A percentile compares a stretch with the other conserved stretches of the same genome.
Conservation (phyloP, 2,888 invertebrate genomes). For the Dinocampus coccinellae region DNA sequence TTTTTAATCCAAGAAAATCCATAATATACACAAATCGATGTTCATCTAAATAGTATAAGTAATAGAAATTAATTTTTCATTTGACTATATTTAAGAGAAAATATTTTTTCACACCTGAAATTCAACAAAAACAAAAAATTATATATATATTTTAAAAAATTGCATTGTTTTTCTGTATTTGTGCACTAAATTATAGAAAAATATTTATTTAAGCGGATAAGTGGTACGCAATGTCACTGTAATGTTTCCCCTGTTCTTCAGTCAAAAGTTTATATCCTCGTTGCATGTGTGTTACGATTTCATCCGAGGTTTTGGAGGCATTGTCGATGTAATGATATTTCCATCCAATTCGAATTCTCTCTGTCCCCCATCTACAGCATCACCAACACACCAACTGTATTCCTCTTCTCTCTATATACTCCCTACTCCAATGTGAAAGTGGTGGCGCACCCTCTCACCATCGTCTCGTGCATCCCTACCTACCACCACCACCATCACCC, state of each 20-base stretch:
- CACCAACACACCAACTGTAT: slow-evolving; percentile 23
- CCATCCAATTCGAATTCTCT: slow-evolving; percentile 60
- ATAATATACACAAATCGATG: too few relatives aligned
- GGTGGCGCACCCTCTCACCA: slow-evolving; percentile 34
- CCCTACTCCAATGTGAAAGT: slow-evolving; percentile 43
- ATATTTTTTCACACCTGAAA: too few relatives aligned
- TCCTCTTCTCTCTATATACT: background rate
- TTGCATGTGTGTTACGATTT: slow-evolving; percentile 43
- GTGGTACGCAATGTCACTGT: too few relatives aligned
- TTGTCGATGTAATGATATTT: slow-evolving; percentile 66
- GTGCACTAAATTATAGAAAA: too few relatives aligned
- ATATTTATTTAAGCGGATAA: too few relatives aligned
- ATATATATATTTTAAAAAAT: too few relatives aligned
- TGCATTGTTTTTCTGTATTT: too few relatives aligned
- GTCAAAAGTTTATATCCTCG: slow-evolving; percentile 20
- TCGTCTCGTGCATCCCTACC: slow-evolving; percentile 27
- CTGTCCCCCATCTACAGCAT: slow-evolving; percentile 41
- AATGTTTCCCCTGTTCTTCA: background rate
- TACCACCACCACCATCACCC: slow-evolving; percentile 30
- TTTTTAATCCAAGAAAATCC: background rate
- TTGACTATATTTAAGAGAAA: too few relatives aligned
- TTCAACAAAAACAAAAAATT: too few relatives aligned
- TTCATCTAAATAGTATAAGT: too few relatives aligned
- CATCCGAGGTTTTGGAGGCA: slow-evolving; percentile 55
- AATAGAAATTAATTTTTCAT: too few relatives aligned